Evolutionary conservation across 2,888 invertebrate genomes (phyloP), one percentile per base, ranked within the genome.

Genomic region (Reticulitermes lucifugus): DNA sequence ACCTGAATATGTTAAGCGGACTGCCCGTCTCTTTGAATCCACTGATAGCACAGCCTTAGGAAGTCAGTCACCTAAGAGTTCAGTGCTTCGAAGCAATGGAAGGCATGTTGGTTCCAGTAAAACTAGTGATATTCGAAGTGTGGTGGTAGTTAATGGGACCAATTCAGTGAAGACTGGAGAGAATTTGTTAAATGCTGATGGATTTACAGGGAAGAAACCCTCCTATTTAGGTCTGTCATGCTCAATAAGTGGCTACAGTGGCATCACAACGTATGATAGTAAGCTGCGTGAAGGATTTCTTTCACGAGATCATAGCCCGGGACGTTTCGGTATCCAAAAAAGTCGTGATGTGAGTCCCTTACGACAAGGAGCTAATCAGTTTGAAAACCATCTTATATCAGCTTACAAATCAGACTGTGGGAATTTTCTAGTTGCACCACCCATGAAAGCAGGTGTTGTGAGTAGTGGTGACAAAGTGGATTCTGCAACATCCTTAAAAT

Each of bases 221-320:
- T 97, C 97, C 85, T 98, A 98, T 90, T 91, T 98, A 85, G 96
- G 96, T 89, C 92, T 98, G 87, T 97, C 98, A 83, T 97, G 97
- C 90, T 97, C 97, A 35, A 96, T 98, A 83, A 97, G 96, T 91
- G 98, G 98, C 6, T 98, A 98, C 90, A 96, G 96, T 9, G 96
- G 96, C 88, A 93, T 96, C 85, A 97, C 96, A 10, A 96, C 96
- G 86, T 97, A 97, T 93, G 96, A 97, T 90, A 96, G 96, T 0
- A 95, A 96, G 89, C 91, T 95, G 65, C 92, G 96, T 22, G 95
- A 96, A 89, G 95, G 95, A 81, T 94, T 95, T 46, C 83, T 86
- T 22, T 86, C 87, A 29, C 87, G 89, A 14, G 89, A 89, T 83
- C 88, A 88, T 84, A 89, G 89, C 86, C 89, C 89, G 18, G 89